These are phyloP conservation scores for Arenicola marina DNA, from an alignment of 2,888 invertebrate species.

Conservation along the genomic window DNA sequence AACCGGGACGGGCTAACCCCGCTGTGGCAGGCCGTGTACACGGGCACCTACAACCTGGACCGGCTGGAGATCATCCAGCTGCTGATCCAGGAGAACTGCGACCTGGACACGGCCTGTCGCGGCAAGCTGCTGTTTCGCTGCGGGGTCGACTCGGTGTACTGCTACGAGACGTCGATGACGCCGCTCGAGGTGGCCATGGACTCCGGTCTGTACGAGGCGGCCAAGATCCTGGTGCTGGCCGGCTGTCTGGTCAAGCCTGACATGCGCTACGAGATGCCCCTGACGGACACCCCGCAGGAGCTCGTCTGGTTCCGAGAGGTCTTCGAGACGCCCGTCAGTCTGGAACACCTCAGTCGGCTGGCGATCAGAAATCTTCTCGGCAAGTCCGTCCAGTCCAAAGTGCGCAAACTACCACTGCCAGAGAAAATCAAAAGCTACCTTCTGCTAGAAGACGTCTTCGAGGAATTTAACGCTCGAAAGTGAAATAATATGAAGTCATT, in stretches of 20 bases:
- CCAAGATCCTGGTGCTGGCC: conserved; percentile 19
- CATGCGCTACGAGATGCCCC: conserved; percentile 17
- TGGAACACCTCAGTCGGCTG: conserved; percentile 23
- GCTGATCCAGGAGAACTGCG: conserved; percentile 23
- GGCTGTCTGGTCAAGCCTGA: conserved; percentile 25
- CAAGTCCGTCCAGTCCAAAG: conserved; percentile 18
- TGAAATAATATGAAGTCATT: no score
- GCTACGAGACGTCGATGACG: conserved; percentile 27
- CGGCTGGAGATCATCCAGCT: conserved; percentile 22
- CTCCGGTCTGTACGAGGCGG: conserved; percentile 23
- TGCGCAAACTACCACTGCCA: conserved; percentile 24
- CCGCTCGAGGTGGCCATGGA: conserved; percentile 30
- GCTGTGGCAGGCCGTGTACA: conserved; percentile 28
- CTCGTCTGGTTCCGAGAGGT: conserved; percentile 19
- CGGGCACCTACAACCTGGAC: conserved; percentile 24
- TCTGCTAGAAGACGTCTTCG: conserved; percentile 12
- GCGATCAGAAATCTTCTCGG: conserved; percentile 23
- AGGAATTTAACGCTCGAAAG: no score
- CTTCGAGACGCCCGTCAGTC: conserved; percentile 13
- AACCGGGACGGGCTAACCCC: conserved; percentile 28
- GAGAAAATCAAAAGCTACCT: conserved; percentile 20
- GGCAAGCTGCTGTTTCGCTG: conserved; percentile 26
- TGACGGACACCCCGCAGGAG: conserved; percentile 10
- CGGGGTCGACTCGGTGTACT: conserved; percentile 23
- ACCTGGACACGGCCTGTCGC: conserved; percentile 23